Conservation (phyloP, 2,888 invertebrate genomes). For the Oligia strigilis region DNA sequence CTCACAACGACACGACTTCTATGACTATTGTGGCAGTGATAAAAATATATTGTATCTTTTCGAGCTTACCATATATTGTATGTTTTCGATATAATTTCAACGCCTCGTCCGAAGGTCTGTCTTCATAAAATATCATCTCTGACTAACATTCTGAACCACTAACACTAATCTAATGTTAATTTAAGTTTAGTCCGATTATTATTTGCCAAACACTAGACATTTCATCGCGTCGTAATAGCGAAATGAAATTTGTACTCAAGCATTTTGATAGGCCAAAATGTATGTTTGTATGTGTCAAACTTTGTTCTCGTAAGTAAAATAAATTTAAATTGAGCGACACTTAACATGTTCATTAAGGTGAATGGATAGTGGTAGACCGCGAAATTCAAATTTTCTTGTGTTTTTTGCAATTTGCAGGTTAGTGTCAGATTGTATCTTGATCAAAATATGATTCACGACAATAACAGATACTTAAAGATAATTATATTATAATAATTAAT, state of each 20-base stretch:
- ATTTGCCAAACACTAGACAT: constrained; percentile 64
- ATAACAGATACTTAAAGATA: too few species aligned
- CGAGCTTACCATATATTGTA: constrained; percentile 75
- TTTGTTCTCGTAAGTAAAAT: constrained; percentile 63
- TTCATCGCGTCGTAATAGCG: constrained; percentile 59
- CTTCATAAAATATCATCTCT: constrained; percentile 87
- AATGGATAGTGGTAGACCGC: too few species aligned
- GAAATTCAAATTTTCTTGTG: too few species aligned
- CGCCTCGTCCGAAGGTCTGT: constrained; percentile 67
- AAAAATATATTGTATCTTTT: constrained; percentile 85
- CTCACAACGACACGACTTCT: constrained; percentile 68
- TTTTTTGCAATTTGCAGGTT: too few species aligned
- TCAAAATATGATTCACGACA: too few species aligned
- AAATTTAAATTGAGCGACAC: constrained; percentile 75
- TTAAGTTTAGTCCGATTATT: constrained; percentile 70
- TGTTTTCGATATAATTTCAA: constrained; percentile 79
- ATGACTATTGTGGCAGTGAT: constrained; percentile 87
- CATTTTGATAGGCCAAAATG: constrained; percentile 79
- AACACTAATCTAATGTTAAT: constrained; percentile 68
- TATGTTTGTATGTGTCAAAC: constrained; percentile 57
- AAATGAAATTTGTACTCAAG: constrained; percentile 83
- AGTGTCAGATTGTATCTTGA: too few species aligned
- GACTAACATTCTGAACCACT: constrained; percentile 75
- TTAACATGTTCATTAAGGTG: constrained; percentile 59
- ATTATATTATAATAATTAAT: too few species aligned